Evolutionary conservation across 1,140 invertebrate genomes (phyloP), one percentile per base, ranked within the genome.

Genomic region (Nymphalis io): DNA sequence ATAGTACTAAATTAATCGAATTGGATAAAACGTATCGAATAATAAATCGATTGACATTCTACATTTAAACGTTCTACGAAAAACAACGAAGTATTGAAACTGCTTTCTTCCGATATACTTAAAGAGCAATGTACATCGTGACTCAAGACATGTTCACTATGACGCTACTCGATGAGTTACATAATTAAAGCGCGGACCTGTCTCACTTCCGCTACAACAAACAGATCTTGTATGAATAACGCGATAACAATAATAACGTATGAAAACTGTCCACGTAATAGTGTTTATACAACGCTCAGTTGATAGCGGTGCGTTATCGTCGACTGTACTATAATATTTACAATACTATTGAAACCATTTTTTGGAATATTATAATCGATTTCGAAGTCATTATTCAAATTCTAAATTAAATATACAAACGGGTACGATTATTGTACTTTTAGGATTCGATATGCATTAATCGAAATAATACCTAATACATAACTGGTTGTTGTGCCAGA

Each of bases 241-340:
- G 58, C 62, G 73, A 74, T 74, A 75, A 75, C 70, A 66, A 69
- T 68, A 68, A 71, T 68, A 68, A 72, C 46, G 60, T 60, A 72
- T 65, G 62, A 66, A 71, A 70, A 67, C 60, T 46, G 60, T 58
- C 62, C 74, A 53, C 69, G 62, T 69, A 59, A 68, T 58, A 67
- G 55, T 68, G 60, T 69, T 33, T 72, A 72, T 67, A 66, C 16
- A 38, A 55, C 67, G 63, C 38, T 44, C 74, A 63, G 16, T 20
- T 38, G 59, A 70, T 67, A 70, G 58, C 21, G 58, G 66, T 70
- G 73, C 73, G 73, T 57, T 13, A 66, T 3, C 23, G 6, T 10
- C 13, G 15, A 10, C 20, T 55, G n/a, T 20, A 64, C 46, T 59
- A 67, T 3, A 40, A 20, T 42, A 18, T 33, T 33, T 33, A 33